Evolutionary conservation across 2,797 vertebrate genomes (phyloP), one percentile per base, ranked within the genome.

Genomic region (Poecilia gillii): DNA sequence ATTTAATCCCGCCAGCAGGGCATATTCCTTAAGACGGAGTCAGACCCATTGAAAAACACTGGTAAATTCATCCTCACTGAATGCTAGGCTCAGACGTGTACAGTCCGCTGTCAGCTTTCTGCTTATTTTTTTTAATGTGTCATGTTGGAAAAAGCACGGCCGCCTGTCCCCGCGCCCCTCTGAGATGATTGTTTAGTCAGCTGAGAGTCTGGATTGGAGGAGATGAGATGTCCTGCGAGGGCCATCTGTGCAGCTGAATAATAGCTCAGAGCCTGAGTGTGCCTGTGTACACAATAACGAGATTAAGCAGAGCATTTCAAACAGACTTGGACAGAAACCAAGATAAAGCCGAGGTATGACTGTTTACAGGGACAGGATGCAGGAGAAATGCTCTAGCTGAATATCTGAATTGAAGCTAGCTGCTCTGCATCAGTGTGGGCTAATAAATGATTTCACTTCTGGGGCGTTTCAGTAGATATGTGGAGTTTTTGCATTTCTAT

Each of bases 381-480:
- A 46, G 57, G 41, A 64, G 43, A 64, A 64, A 36, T 46, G 25
- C 45, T 46, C 11, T 13, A 64, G 57, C 43, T 31, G 53, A 77
- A 72, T 45, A 55, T 79, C 45, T 77, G 47, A 78, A 47, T 39
- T 43, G 39, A 80, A 74, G 73, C 79, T 51, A 79, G 83, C 79
- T 78, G 80, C 70, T 83, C 51, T 83, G 80, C 64, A 66, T 13
- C 81, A 45, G 41, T 76, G 75, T 72, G 82, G 83, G 77, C 88
- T 90, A 91, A 93, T 86, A 81, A 89, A 91, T 89, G 79, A 77
- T 86, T 91, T 13, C 6, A 77, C 81, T 83, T 83, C 83, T 75
- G 74, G 87, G 90, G 90, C 84, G 89, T 94, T 92, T 94, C 91
- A 91, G 91, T 89, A 93, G 90, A 89, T 92, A 89, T 86, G 81